Evolutionary conservation across 2,888 invertebrate species (phyloP), one percentile per base, ranked within the genome.

Genomic region (Orchestes rusci): DNA sequence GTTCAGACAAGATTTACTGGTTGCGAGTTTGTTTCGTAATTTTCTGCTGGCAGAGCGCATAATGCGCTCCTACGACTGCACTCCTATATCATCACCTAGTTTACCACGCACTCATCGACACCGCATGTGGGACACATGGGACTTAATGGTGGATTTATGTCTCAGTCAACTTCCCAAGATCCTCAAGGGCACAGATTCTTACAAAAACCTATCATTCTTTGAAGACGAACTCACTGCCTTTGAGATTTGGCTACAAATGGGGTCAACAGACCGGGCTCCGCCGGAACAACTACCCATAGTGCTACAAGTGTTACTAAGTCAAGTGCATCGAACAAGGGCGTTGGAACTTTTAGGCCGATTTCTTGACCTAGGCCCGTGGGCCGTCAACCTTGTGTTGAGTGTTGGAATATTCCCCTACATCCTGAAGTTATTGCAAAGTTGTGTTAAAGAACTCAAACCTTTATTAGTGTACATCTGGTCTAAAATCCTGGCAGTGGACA

Each of bases 331-430:
- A 48, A 76, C 96, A 61, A 76, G 94, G 57, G 99, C 99, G 13
- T 73, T 99, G 56, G 95, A 97, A 64, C 74, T 97, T 52, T 74
- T 99, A 33, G 93, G 94, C 40, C 79, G 82, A 42, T 99, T 96
- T 72, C 75, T 99, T 47, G 94, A 99, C 69, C 77, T 45, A 33
- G 99, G 99, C 31, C 84, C 87, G 1, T 89, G 89, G 89, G 96
- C 97, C 10, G 97, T 97, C 32, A 91, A 91, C 69, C 75, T 94
- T 55, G 95, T 96, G 39, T 76, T 99, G 16, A 89, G 89, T 41
- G 99, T 99, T 33, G 97, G 99, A 56, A 97, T 99, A 64, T 99
- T 97, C 70, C 99, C 99, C 0, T 99, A 99, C 70, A 95, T 99
- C 59, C 76, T 99, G 42, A 96, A 96, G 70, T 72, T 99, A 56